Base-by-base conservation (phyloP, 64 coral and sea anemone species). In the Cladopsammia gracilis region DNA sequence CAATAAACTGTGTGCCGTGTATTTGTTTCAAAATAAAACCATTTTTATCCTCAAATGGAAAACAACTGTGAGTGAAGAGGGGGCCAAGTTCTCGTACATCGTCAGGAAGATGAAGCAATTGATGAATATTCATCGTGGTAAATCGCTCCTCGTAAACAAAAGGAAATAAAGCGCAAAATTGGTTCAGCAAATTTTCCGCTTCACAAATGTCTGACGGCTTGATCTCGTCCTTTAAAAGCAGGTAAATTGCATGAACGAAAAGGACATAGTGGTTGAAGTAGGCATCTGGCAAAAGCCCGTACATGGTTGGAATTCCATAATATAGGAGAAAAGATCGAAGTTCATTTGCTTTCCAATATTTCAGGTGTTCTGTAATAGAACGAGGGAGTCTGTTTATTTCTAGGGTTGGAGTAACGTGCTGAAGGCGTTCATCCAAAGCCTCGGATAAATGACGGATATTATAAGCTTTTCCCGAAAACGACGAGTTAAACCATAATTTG, bases 11-110 rank as follows among this genome's bases (percentile, higher is more conserved):
- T 86, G 83, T 92, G 47, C 90, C 90, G 51, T 92, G 78, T 67
- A 92, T 83, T 26, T 85, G 80, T 84, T 92, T 92, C 62, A 92
- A 64, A 54, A 92, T 92, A 62, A 92, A 92, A 6, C 90, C 90
- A 60, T 92, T 92, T 49, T 82, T 91, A 42, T 85, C 81, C 61
- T 85, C 22, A 64, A 85, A 85, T 49, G 58, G 62, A 3, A 86
- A 86, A 48, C 83, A 70, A n/a, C 83, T 86, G 26, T 86, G 83
- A 4, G 83, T 86, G 67, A 70, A 86, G 24, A 86, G 83, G 46
- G 83, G 83, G 12, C 22, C 61, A 45, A 86, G 83, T 48, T 70
- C 83, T 71, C 18, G 43, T 42, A 86, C 46, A 62, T 86, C 34
- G 20, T 34, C 62, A 67, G 67, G n/a, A 62, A 86, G 67, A 51